These are phyloP conservation scores for Channa argus DNA, from an alignment of 2,113 vertebrate genomes.

Conservation along the genomic window DNA sequence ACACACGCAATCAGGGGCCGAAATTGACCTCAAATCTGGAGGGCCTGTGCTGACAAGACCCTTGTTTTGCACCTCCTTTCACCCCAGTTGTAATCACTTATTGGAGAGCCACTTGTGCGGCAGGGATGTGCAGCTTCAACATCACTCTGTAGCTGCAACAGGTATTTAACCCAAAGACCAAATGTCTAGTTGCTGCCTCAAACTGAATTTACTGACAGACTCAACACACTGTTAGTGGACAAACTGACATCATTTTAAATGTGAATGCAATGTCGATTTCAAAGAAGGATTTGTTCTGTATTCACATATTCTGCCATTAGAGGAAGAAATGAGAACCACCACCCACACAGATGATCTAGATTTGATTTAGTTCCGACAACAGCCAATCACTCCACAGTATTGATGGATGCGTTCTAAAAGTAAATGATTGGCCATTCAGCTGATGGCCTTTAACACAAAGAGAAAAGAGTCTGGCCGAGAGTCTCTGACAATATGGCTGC, in stretches of 20 bases:
- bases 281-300: not conserved
- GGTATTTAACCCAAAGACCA: conserved; percentile 70
- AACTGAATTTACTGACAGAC: conserved; percentile 10
- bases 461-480: conserved; percentile 58
- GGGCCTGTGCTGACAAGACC: conserved; percentile 77
- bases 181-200: conserved; percentile 33
- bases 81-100: conserved; percentile 82
- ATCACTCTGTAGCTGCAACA: conserved; percentile 70
- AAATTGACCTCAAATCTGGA: conserved; percentile 85
- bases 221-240: not conserved
- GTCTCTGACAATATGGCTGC: conserved; percentile 61
- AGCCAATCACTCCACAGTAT: conserved; percentile 53
- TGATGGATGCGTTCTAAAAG: conserved; percentile 39
- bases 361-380: conserved; percentile 18
- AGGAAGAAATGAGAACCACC: not conserved
- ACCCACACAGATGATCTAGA: conserved; percentile 1
- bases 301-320: not conserved
- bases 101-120: conserved; percentile 73
- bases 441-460: conserved; percentile 65
- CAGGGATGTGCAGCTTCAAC: conserved; percentile 52
- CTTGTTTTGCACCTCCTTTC: conserved; percentile 70
- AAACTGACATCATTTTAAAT: not conserved
- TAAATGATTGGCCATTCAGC: conserved; percentile 53
- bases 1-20: conserved; percentile 76
- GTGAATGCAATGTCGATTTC: not conserved